These are phyloP conservation scores for Protonemura montana DNA, from an alignment of 2,888 invertebrate species.

Conservation along the genomic window DNA sequence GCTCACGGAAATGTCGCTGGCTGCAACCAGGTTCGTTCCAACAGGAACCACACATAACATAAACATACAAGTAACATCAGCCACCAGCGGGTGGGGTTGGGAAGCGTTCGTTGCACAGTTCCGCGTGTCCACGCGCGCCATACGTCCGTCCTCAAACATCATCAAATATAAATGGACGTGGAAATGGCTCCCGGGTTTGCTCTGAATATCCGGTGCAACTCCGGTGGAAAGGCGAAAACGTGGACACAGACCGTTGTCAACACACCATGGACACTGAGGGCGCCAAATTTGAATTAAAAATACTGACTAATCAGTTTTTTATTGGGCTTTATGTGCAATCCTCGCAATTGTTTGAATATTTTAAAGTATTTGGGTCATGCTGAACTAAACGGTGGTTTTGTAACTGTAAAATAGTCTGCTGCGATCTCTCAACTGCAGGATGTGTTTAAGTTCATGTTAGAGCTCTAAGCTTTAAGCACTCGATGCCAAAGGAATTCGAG, in stretches of 20 bases:
- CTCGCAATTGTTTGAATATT: background rate
- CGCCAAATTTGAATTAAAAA: background rate
- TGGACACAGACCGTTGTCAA: background rate
- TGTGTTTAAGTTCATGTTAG: too few relatives aligned
- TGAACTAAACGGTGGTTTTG: background rate
- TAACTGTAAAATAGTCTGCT: background rate
- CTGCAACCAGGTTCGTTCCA: background rate
- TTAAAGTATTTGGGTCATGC: background rate
- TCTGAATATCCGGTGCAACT: constrained; percentile 19
- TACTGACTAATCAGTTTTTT: background rate
- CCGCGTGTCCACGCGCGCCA: constrained; percentile 23
- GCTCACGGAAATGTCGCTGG: background rate
- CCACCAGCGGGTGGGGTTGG: background rate
- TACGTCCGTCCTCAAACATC: constrained; percentile 39
- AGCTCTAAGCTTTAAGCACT: too few relatives aligned
- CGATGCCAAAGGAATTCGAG: background rate
- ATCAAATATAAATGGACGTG: constrained; percentile 47
- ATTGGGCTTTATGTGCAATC: background rate
- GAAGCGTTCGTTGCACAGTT: constrained; percentile 33
- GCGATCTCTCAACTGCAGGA: too few relatives aligned
- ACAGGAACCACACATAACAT: background rate
- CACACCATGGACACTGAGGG: background rate
- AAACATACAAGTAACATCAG: constrained; percentile 8
- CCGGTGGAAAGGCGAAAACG: background rate
- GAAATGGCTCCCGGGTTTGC: constrained; percentile 21